These are phyloP conservation scores for Lithophane semibrunnea DNA, from an alignment of 2,888 invertebrate genomes.

Conservation along the genomic window DNA sequence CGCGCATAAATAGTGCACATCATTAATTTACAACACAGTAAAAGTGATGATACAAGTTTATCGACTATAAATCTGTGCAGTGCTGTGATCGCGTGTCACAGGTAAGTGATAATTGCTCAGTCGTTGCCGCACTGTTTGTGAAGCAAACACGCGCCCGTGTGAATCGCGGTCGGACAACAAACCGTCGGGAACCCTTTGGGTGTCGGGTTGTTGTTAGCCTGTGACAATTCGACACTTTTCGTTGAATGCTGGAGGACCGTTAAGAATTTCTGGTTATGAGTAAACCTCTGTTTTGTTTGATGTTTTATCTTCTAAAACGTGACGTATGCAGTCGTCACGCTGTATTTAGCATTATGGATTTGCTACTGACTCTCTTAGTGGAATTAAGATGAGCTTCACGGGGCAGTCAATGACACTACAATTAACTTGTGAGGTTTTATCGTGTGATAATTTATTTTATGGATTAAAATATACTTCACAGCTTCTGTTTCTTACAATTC, in stretches of 20 bases:
- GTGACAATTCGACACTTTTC: slow-evolving; percentile 80
- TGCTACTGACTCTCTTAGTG: slow-evolving; percentile 39
- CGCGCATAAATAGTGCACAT: slow-evolving; percentile 83
- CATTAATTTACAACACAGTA: slow-evolving; percentile 89
- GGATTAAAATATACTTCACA: background rate
- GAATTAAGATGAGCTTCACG: slow-evolving; percentile 30
- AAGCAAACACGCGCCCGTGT: slow-evolving; percentile 81
- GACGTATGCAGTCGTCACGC: slow-evolving; percentile 35
- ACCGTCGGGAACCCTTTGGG: slow-evolving; percentile 81
- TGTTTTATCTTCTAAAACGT: slow-evolving; percentile 38
- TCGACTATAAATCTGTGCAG: slow-evolving; percentile 89
- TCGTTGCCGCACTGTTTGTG: slow-evolving; percentile 85
- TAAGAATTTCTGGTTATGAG: slow-evolving; percentile 67
- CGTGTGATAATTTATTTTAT: slow-evolving; percentile 20
- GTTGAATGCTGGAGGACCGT: slow-evolving; percentile 70
- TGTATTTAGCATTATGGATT: slow-evolving; percentile 39
- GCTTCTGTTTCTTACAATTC: background rate
- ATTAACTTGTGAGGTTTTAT: slow-evolving; percentile 31
- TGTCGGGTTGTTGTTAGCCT: slow-evolving; percentile 74
- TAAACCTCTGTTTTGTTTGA: slow-evolving; percentile 60
- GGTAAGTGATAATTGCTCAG: slow-evolving; percentile 90
- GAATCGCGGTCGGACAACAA: slow-evolving; percentile 70
- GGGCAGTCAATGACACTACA: slow-evolving; percentile 30
- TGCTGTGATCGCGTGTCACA: slow-evolving; percentile 89
- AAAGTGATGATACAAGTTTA: slow-evolving; percentile 90